Evolutionary conservation across 2,113 vertebrate species (phyloP).

Genomic region (Crocuta crocuta): DNA sequence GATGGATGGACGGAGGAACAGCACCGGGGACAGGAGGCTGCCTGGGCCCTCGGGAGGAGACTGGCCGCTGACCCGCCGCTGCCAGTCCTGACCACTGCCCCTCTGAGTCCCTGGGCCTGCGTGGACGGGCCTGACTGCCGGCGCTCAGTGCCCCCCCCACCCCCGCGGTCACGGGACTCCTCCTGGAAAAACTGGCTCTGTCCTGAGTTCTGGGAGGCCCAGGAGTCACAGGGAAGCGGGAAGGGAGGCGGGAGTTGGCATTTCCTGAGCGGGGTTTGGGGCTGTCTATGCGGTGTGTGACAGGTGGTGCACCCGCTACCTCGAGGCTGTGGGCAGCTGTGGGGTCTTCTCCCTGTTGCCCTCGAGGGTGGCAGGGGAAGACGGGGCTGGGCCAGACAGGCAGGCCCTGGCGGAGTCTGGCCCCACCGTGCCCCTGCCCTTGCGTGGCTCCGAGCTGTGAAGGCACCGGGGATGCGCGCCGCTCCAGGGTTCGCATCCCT

Average conservation of each 20-base stretch:
- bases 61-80: background rate
- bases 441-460: accelerated
- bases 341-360: background rate
- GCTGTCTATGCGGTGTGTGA: accelerated
- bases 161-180: background rate
- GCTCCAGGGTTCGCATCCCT: background rate
- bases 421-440: accelerated
- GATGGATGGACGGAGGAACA: accelerated
- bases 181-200: background rate
- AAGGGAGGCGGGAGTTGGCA: too few species aligned
- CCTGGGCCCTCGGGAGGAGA: accelerated
- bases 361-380: accelerated
- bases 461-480: accelerated
- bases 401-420: background rate
- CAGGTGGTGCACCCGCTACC: accelerated
- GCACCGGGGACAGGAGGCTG: background rate
- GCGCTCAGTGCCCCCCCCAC: background rate
- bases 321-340: accelerated
- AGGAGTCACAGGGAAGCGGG: background rate
- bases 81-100: background rate
- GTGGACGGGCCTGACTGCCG: too few species aligned
- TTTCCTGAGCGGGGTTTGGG: background rate
- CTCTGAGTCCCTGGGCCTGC: background rate
- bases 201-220: background rate
- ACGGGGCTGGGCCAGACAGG: background rate